Percentiles rank a stretch among this genome's conserved stretches.
phyloP scores from a whole-genome alignment of 2,888 invertebrate genomes.

The Patella pellucida region DNA sequence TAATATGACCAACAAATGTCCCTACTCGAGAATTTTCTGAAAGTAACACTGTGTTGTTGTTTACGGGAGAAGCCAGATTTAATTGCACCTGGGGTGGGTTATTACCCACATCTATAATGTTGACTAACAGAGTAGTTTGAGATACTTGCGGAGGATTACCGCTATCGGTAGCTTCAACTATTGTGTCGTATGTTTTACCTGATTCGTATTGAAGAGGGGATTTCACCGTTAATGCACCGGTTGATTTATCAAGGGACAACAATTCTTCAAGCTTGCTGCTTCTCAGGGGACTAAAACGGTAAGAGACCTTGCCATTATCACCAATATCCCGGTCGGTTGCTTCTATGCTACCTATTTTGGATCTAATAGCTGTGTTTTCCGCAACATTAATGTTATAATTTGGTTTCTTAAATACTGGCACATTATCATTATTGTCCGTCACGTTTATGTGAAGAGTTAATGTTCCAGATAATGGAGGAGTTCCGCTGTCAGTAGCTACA shows the following conservation, averaged over 20 bases:
- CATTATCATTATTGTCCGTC: constrained; percentile 60
- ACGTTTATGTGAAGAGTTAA: constrained; percentile 57
- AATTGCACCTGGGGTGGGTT: constrained; percentile 89
- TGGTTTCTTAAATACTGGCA: constrained; percentile 50
- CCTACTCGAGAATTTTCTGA: constrained; percentile 83
- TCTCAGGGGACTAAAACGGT: constrained; percentile 62
- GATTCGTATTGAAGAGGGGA: constrained; percentile 87
- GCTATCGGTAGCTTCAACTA: constrained; percentile 72
- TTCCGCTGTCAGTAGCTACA: constrained; percentile 57
- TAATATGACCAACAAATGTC: constrained; percentile 93
- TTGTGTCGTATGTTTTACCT: constrained; percentile 79
- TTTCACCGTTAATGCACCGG: constrained; percentile 85
- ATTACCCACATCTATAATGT: constrained; percentile 82
- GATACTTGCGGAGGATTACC: constrained; percentile 47
- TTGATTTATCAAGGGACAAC: constrained; percentile 82
- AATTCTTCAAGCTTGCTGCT: constrained; percentile 43
- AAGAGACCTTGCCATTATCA: constrained; percentile 77
- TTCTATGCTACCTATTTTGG: constrained; percentile 74
- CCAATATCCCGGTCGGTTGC: constrained; percentile 90
- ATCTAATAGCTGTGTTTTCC: constrained; percentile 49
- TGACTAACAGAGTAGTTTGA: constrained; percentile 74
- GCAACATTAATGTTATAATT: constrained; percentile 50
- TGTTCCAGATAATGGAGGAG: constrained; percentile 52
- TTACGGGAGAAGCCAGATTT: constrained; percentile 79
- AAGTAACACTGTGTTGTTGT: constrained; percentile 75